These are phyloP conservation scores for Latrodectus geometricus DNA, from an alignment of 1,140 invertebrate species.

Conservation along the genomic window DNA sequence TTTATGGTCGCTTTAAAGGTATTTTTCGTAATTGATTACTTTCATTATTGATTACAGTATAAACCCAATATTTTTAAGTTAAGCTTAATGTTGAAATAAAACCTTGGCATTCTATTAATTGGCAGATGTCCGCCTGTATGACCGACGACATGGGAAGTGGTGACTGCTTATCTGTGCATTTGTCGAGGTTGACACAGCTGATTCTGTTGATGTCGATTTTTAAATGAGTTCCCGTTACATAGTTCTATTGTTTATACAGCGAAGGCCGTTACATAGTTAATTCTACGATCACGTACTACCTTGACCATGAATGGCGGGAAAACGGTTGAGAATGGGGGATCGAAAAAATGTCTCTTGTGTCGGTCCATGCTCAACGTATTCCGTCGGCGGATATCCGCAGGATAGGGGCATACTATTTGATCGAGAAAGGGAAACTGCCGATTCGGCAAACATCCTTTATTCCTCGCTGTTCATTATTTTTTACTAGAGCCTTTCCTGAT, in stretches of 20 bases:
- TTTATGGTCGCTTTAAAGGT: too few relatives aligned
- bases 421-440: neutral
- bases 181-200: too few relatives aligned
- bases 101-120: too few relatives aligned
- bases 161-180: too few relatives aligned
- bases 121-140: too few relatives aligned
- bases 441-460: slow-evolving; percentile 33
- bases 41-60: too few relatives aligned
- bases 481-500: neutral
- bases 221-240: neutral
- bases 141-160: too few relatives aligned
- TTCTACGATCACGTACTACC: neutral
- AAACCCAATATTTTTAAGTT: too few relatives aligned
- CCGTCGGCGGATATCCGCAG: slow-evolving; percentile 47
- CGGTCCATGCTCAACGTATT: slow-evolving; percentile 1
- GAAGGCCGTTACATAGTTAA: slow-evolving; percentile 4
- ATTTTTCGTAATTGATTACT: too few relatives aligned
- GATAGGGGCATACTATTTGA: slow-evolving; percentile 33
- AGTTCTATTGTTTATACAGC: neutral
- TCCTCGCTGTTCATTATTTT: neutral
- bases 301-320: slow-evolving; percentile 34
- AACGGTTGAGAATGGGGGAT: slow-evolving; percentile 22
- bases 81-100: too few relatives aligned
- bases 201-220: too few relatives aligned
- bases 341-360: neutral